Conservation (phyloP, 2,797 vertebrate species). For the Ataeniobius toweri region DNA sequence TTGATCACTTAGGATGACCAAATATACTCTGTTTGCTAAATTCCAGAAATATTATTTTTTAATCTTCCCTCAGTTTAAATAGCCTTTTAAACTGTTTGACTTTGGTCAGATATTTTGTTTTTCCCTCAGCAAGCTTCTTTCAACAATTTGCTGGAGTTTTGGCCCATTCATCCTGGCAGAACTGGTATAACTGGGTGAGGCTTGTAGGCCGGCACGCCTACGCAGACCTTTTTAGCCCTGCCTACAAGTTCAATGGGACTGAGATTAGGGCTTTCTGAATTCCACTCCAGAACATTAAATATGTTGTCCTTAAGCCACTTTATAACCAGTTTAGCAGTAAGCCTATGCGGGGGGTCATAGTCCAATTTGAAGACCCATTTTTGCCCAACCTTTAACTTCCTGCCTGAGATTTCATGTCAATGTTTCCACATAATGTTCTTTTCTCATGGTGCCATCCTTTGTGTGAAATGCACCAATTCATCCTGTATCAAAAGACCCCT, state of each 20-base stretch:
- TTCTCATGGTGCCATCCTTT: background rate
- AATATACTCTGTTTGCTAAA: background rate
- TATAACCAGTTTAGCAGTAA: too few species aligned
- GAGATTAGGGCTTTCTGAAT: too few species aligned
- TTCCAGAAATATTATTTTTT: background rate
- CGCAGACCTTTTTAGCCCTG: background rate
- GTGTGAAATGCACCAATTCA: background rate
- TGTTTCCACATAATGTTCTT: too few species aligned
- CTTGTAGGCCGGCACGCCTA: too few species aligned
- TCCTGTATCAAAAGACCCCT: background rate
- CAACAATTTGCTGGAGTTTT: background rate
- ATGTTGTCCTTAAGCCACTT: too few species aligned
- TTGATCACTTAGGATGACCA: background rate
- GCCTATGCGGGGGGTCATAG: too few species aligned
- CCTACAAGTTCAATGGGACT: background rate
- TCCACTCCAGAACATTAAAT: too few species aligned
- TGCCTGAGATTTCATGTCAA: too few species aligned
- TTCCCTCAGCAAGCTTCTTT: background rate
- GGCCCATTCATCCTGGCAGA: background rate
- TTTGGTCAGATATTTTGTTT: background rate
- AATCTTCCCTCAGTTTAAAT: background rate
- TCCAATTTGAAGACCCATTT: too few species aligned
- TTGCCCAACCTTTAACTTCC: too few species aligned
- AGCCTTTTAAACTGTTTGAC: background rate
- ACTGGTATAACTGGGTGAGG: background rate